phyloP scores from a whole-genome alignment of 2,888 invertebrate genomes.

The Doris montereyensis region DNA sequence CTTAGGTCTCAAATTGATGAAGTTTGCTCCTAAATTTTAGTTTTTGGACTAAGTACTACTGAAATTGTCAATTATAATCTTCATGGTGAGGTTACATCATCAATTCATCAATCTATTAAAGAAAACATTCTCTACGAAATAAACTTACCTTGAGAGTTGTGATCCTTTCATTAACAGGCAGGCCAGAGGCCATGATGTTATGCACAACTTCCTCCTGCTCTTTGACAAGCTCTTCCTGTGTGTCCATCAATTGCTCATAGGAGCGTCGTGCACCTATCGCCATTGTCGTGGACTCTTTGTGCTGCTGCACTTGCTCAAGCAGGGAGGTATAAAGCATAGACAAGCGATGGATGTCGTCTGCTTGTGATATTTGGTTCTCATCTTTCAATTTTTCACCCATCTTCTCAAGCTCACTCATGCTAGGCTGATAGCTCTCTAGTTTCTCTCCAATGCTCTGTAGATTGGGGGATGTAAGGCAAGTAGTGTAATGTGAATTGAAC shows the following conservation, averaged over 20 bases:
- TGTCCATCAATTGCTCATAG: slow-evolving; percentile 54
- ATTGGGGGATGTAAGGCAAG: no score
- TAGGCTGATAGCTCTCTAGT: slow-evolving; percentile 58
- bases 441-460: slow-evolving; percentile 67
- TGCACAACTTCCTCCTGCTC: slow-evolving; percentile 57
- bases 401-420: slow-evolving; percentile 56
- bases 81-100: background rate
- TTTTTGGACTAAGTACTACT: no score
- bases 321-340: slow-evolving; percentile 88
- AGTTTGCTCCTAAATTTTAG: no score
- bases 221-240: slow-evolving; percentile 48
- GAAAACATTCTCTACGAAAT: background rate
- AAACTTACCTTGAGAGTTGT: slow-evolving; percentile 60
- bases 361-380: slow-evolving; percentile 75
- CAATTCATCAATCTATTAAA: background rate
- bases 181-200: slow-evolving; percentile 51
- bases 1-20: no score
- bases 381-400: slow-evolving; percentile 80
- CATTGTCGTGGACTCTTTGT: slow-evolving; percentile 52
- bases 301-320: slow-evolving; percentile 76
- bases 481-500: no score
- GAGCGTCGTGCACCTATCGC: slow-evolving; percentile 50
- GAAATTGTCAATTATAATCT: no score
- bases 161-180: slow-evolving; percentile 58
- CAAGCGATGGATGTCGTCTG: slow-evolving; percentile 84